Conservation (phyloP, 2,888 invertebrate species). For the Trileptium ribeirensis region DNA sequence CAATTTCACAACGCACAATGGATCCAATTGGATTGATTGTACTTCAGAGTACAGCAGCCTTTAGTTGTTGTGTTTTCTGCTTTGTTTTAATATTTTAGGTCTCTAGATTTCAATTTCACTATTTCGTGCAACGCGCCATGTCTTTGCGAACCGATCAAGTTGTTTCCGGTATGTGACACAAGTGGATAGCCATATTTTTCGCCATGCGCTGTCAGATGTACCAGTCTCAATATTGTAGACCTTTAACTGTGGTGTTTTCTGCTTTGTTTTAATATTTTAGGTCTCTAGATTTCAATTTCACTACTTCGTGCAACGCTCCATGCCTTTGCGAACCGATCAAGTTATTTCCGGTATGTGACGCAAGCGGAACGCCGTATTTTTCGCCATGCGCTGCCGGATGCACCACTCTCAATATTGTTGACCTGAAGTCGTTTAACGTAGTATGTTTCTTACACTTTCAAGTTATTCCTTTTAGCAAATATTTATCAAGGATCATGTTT, state of each 20-base stretch:
- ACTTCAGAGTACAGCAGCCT: too few relatives aligned
- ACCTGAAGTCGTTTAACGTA: neutral
- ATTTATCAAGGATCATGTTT: too few relatives aligned
- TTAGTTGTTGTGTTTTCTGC: too few relatives aligned
- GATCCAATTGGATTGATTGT: too few relatives aligned
- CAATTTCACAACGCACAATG: constrained; percentile 16
- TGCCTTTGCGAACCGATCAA: constrained; percentile 49
- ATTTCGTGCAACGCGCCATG: constrained; percentile 48
- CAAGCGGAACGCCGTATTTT: constrained; percentile 46
- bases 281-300: constrained; percentile 39
- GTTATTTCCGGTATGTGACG: constrained; percentile 51
- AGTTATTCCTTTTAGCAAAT: too few relatives aligned
- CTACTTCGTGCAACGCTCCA: constrained; percentile 44
- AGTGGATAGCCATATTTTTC: constrained; percentile 49
- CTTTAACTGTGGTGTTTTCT: constrained; percentile 11
- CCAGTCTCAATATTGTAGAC: constrained; percentile 7
- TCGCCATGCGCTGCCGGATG: constrained; percentile 52
- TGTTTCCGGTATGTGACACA: constrained; percentile 51
- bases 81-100: constrained; percentile 24
- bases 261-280: constrained; percentile 27
- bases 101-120: constrained; percentile 40
- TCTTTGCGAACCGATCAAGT: constrained; percentile 46
- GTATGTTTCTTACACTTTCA: too few relatives aligned
- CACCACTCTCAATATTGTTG: constrained; percentile 12
- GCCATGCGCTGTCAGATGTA: constrained; percentile 50